Evolutionary conservation across 2,888 invertebrate species (phyloP), one percentile per base, ranked within the genome.

Genomic region (Mamestra brassicae): DNA sequence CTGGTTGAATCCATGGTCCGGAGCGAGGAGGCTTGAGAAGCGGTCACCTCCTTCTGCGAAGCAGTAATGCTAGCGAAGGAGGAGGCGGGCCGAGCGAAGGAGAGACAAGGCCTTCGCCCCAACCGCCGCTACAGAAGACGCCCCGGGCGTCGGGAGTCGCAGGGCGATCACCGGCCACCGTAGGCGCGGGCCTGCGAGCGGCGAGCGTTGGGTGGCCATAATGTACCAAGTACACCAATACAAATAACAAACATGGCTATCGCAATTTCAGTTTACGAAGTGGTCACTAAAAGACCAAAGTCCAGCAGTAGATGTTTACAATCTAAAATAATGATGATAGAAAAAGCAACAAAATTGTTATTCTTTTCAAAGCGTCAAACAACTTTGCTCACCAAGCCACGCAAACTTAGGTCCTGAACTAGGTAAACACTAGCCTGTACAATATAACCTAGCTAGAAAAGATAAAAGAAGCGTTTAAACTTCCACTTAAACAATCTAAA

Each of bases 401-500:
- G 36, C 42, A 62, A 62, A 77, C 60, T 75, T 77, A 69, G 10
- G 13, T 26, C 13, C 8, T 58, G n/a, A 52, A 78, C 62, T 63
- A 36, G 15, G 8, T 47, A 63, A 71, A 60, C n/a, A 17, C 47
- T 13, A 63, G 45, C 34, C 15, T 15, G 11, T 6, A 55, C 13
- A 57, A 71, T 68, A 75, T 17, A 52, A 71, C 34, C 15, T 7
- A n/a, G 55, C 54, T 15, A 36, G 65, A 52, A 17, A 13, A 55
- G 61, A 61, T 45, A 36, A 75, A 75, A 81, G 34, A 60, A 67
- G 42, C 63, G 54, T 60, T 78, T 58, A 64, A 78, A 81, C 58
- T 65, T 8, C 54, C 42, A 80, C 66, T 74, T 63, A 63, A 65
- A 74, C 66, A 75, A 67, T 77, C 73, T 73, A 80, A 76, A 60